Evolutionary conservation across 2,888 invertebrate genomes (phyloP).

Genomic region (Piscicola geometra): DNA sequence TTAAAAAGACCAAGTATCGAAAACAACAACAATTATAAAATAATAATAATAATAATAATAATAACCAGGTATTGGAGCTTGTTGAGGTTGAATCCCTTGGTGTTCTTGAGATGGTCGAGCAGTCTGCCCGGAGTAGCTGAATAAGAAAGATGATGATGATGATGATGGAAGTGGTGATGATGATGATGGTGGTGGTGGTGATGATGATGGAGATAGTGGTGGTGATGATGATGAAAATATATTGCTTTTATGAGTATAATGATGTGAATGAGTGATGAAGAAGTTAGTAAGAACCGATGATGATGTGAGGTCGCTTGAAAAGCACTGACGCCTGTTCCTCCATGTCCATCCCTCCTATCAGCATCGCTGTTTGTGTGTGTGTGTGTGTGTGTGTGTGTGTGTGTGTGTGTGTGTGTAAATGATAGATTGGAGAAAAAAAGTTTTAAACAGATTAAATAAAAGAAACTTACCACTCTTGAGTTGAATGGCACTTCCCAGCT

Average conservation of each 20-base stretch:
- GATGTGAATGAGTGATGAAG: background rate
- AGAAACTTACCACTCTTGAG: conserved; percentile 70
- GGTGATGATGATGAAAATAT: background rate
- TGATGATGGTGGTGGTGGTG: too few species aligned
- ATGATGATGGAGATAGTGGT: too few species aligned
- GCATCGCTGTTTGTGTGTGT: conserved; percentile 74
- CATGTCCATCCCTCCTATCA: conserved; percentile 99
- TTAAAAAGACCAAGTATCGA: background rate
- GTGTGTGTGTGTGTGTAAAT: too few species aligned
- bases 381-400: too few species aligned
- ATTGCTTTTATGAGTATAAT: background rate
- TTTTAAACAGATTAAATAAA: background rate
- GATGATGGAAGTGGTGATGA: background rate
- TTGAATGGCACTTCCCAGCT: conserved; percentile 80
- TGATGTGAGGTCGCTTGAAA: conserved; percentile 91
- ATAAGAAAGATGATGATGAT: background rate
- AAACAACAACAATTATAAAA: too few species aligned
- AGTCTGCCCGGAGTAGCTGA: conserved; percentile 84
- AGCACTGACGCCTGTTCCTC: conserved; percentile 82
- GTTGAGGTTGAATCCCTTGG: conserved; percentile 89
- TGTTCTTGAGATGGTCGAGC: conserved; percentile 92
- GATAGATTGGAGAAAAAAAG: background rate
- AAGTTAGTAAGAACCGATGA: conserved; percentile 64
- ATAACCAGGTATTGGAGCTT: conserved; percentile 78
- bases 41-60: too few species aligned